phyloP scores from a whole-genome alignment of 2,113 vertebrate species.

The Cisticola juncidis region DNA sequence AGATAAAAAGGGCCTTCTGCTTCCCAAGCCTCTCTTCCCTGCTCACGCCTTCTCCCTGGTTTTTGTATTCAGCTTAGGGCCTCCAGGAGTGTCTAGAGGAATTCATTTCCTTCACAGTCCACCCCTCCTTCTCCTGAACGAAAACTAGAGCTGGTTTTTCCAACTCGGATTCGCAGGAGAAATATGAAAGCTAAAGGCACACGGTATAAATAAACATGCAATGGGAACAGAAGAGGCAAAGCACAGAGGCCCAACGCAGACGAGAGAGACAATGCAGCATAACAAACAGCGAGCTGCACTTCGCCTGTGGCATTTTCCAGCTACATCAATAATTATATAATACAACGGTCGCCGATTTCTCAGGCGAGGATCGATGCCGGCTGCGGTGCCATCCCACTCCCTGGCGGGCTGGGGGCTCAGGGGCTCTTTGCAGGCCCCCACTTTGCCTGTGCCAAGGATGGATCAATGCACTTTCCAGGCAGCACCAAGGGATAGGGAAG shows the following conservation, averaged over 20 bases:
- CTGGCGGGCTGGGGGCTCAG: conserved; percentile 1
- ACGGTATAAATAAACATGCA: conserved; percentile 80
- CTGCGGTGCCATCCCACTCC: conserved; percentile 33
- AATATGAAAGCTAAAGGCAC: conserved; percentile 78
- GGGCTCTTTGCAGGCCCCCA: background rate
- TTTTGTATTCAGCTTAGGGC: conserved; percentile 61
- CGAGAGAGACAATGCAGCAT: conserved; percentile 77
- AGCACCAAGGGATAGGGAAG: background rate
- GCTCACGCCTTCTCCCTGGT: background rate
- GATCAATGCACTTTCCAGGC: background rate
- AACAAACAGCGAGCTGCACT: conserved; percentile 74
- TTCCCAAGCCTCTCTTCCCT: background rate
- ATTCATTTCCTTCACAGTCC: conserved; percentile 61
- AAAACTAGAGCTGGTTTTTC: conserved; percentile 66
- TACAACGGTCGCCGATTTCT: conserved; percentile 70
- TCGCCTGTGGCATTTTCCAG: conserved; percentile 77
- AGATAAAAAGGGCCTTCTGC: conserved; percentile 40
- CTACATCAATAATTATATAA: conserved; percentile 82
- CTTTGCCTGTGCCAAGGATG: background rate
- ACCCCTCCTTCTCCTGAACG: conserved; percentile 27
- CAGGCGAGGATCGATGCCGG: conserved; percentile 51
- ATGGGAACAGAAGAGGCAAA: conserved; percentile 74
- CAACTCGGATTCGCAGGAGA: conserved; percentile 75
- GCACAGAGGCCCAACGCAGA: conserved; percentile 57
- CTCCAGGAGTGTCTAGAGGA: conserved; percentile 44